phyloP scores from a whole-genome alignment of 2,113 vertebrate genomes.

The Grammomys surdaster region DNA sequence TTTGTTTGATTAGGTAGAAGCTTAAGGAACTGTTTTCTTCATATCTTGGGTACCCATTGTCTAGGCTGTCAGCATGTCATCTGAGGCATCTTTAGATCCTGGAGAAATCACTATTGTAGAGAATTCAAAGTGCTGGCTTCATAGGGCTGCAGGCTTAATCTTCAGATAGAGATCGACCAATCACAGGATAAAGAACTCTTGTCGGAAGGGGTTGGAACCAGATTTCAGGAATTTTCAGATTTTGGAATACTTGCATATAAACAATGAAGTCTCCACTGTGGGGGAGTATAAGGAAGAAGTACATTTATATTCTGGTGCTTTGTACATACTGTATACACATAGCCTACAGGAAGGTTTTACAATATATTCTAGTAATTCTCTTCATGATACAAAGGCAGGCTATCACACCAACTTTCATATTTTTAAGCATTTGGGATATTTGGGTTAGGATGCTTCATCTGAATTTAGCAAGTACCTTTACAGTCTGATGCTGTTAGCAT shows the following conservation, averaged over 20 bases:
- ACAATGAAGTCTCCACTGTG: background rate
- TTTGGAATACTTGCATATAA: background rate
- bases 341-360: background rate
- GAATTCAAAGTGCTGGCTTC: background rate
- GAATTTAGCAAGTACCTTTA: background rate
- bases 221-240: background rate
- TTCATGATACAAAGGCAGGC: background rate
- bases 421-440: background rate
- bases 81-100: fast-evolving
- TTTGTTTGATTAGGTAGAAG: background rate
- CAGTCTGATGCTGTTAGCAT: background rate
- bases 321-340: background rate
- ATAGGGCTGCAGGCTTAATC: fast-evolving
- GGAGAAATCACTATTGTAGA: background rate
- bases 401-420: background rate
- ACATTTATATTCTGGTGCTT: background rate
- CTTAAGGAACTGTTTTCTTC: background rate
- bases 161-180: background rate
- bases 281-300: background rate
- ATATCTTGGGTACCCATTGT: fast-evolving
- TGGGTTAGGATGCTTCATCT: background rate
- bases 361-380: background rate
- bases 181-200: background rate
- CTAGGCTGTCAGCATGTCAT: background rate
- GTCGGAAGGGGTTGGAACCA: background rate